Evolutionary conservation across 2,888 invertebrate species (phyloP).

Genomic region (Toxonevra muliebris): DNA sequence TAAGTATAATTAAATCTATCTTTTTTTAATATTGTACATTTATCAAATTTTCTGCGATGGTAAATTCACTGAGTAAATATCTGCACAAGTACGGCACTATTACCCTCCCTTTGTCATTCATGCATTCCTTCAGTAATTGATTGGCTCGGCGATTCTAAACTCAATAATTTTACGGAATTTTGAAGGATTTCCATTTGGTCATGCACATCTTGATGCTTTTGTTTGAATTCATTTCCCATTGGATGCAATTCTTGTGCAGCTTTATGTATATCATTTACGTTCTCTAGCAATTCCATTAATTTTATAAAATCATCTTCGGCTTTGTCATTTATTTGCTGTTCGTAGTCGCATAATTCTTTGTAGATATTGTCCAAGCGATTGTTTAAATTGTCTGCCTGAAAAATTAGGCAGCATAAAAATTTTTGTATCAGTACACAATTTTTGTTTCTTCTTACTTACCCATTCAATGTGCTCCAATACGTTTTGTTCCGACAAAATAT

Average conservation of each 20-base stretch:
- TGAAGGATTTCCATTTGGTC: constrained; percentile 42
- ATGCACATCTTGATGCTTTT: constrained; percentile 34
- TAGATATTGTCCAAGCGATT: constrained; percentile 41
- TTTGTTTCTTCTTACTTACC: no score
- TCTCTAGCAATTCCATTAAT: constrained; percentile 42
- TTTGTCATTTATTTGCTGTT: constrained; percentile 32
- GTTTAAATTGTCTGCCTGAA: constrained; percentile 40
- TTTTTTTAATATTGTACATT: no score
- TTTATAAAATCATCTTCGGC: constrained; percentile 26
- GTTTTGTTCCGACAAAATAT: not conserved
- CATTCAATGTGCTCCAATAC: constrained; percentile 22
- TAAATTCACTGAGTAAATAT: no score
- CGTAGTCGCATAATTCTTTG: constrained; percentile 42
- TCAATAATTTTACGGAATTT: constrained; percentile 39
- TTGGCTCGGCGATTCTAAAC: constrained; percentile 32
- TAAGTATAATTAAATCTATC: no score
- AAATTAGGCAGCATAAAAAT: not conserved
- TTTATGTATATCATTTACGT: constrained; percentile 35
- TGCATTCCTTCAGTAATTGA: not conserved
- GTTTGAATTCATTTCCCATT: constrained; percentile 25
- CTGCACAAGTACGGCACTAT: no score
- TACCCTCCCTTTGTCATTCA: no score
- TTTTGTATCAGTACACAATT: not conserved
- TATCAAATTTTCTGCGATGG: no score
- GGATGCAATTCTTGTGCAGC: constrained; percentile 34